Base-by-base conservation (phyloP, 2,113 vertebrate genomes). In the Neopipo cinnamomea region DNA sequence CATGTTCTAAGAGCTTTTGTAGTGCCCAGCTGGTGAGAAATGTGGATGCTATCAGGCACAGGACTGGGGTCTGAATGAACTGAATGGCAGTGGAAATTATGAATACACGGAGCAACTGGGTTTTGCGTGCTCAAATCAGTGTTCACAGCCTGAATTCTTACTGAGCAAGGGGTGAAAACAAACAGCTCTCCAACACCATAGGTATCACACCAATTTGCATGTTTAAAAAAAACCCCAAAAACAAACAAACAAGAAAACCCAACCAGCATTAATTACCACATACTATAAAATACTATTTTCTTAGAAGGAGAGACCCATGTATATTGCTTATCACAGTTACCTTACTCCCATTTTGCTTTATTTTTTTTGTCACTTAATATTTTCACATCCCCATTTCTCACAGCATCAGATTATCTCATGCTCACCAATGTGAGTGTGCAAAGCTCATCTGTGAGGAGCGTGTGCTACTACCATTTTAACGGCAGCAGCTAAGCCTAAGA, bases 1-100 rank as follows among this genome's bases (percentile, higher is more conserved):
- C 97, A 68, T 1, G 96, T 98, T 98, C 98, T 97, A 89, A 98
- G 98, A 85, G 98, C 97, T 94, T 98, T 98, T 97, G 96, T 90
- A 95, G 96, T 85, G 95, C 90, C 56, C 80, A 98, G 91, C 42
- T 98, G 96, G 79, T 98, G 98, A 96, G 97, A 96, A 80, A 86
- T 74, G 91, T 97, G 92, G 94, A 92, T 85, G 97, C 97, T 96
- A 93, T 87, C 92, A 95, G 97, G 95, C 96, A 98, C 90, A 98
- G 59, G 91, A 97, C 93, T 96, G 98, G 97, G 87, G 96, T 96
- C 97, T 98, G 98, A 91, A 86, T 86, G 68, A 94, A 96, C 84
- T 91, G 91, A 96, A 92, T 56, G 91, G 92, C 87, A 96, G 63
- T 55, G 63, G 70, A 94, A 72, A 84, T 88, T 85, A 79, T 23